A percentile compares a stretch with the other conserved stretches of the same genome.
Evolutionary conservation across 2,888 invertebrate genomes (phyloP).

Genomic region (Melinopterus prodromus): DNA sequence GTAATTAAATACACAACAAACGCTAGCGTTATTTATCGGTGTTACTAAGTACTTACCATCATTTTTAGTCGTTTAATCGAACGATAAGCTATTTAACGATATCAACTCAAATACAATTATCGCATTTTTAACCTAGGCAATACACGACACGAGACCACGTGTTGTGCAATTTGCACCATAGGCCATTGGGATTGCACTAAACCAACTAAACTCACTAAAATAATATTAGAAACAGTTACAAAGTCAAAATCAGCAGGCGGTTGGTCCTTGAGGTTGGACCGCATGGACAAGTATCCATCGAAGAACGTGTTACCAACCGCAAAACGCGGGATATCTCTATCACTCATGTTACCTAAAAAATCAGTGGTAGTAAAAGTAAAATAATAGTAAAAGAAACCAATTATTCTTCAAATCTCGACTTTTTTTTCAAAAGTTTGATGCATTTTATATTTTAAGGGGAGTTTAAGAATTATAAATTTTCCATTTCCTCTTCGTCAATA

Average conservation of each 20-base stretch:
- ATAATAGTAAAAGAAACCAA: background rate
- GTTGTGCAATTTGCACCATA: slow-evolving; percentile 7
- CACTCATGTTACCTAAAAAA: too few species aligned
- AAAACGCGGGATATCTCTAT: too few species aligned
- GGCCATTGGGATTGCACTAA: background rate
- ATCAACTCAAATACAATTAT: background rate
- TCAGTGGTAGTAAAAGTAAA: background rate
- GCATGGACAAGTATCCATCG: too few species aligned
- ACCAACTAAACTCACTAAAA: background rate
- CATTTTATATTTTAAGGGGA: too few species aligned
- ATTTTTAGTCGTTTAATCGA: slow-evolving; percentile 28
- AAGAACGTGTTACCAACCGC: too few species aligned
- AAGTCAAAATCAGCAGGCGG: too few species aligned
- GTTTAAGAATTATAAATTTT: background rate
- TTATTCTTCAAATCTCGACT: background rate
- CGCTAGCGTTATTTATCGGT: slow-evolving; percentile 8
- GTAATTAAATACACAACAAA: background rate
- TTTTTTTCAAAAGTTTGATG: too few species aligned
- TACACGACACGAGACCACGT: slow-evolving; percentile 16
- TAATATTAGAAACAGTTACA: background rate
- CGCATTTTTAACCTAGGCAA: background rate
- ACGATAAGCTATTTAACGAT: background rate
- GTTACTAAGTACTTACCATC: slow-evolving; percentile 32
- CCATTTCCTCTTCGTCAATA: background rate
- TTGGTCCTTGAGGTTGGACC: too few species aligned